A percentile compares a stretch with the other conserved stretches of the same genome.
Evolutionary conservation across 35 echinoderm and acorn worm species (phyloP).

Genomic region (Lytechinus pictus): DNA sequence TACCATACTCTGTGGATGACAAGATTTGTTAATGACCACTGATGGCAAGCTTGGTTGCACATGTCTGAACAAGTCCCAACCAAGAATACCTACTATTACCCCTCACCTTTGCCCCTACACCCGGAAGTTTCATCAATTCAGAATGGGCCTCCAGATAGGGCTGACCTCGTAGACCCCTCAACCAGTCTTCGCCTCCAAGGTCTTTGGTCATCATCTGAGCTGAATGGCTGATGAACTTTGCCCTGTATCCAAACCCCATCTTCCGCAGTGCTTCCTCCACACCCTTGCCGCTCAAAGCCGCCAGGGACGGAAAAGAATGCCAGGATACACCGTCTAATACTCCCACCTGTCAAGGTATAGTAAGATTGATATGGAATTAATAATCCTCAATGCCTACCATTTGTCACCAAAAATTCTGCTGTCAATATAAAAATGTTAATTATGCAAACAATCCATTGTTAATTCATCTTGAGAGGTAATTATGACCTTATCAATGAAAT

Average conservation of each 20-base stretch:
- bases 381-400: no score
- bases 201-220: constrained; percentile 68
- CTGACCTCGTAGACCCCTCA: constrained; percentile 61
- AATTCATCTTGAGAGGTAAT: no score
- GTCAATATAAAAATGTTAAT: no score
- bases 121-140: constrained; percentile 78
- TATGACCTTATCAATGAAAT: no score
- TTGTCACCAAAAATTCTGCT: no score
- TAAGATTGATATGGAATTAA: no score
- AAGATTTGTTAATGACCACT: no score
- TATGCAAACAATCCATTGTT: no score
- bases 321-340: constrained; percentile 73
- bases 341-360: neutral
- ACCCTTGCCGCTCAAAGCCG: constrained; percentile 50
- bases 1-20: no score
- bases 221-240: constrained; percentile 88
- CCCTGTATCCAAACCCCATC: constrained; percentile 89
- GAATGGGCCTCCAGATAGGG: constrained; percentile 78
- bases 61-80: no score
- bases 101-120: constrained; percentile 92
- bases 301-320: constrained; percentile 71
- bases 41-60: no score
- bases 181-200: constrained; percentile 65
- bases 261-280: constrained; percentile 73
- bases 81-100: no score